Conservation (phyloP, 2,797 vertebrate genomes). For the Tympanoctomys barrerae region DNA sequence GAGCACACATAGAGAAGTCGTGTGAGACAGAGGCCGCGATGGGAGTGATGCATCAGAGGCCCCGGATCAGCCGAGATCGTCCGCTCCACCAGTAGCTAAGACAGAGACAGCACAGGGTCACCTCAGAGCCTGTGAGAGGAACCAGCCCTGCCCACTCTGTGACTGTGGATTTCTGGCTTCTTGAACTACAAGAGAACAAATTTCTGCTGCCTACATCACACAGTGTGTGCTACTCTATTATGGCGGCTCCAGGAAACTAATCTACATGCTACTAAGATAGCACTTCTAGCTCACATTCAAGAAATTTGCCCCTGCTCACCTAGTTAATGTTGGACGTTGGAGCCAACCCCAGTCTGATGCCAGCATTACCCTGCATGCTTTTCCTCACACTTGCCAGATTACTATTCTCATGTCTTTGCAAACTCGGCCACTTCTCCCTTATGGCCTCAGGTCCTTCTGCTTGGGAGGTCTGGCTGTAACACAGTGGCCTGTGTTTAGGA, state of each 20-base stretch:
- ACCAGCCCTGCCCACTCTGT: not conserved
- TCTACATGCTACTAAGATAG: not conserved
- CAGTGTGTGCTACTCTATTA: not conserved
- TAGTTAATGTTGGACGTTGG: no score
- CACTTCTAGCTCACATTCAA: not conserved
- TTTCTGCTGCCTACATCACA: not conserved
- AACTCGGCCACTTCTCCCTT: not conserved
- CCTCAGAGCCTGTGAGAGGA: not conserved
- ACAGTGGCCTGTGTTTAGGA: not conserved
- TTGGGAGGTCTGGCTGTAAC: not conserved
- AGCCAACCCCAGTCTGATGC: not conserved
- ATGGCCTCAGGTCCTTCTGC: not conserved
- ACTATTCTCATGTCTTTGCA: not conserved
- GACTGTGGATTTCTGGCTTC: not conserved
- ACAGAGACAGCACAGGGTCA: not conserved
- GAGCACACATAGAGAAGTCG: not conserved
- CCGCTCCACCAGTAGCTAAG: not conserved
- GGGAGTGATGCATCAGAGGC: not conserved
- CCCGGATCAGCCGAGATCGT: not conserved
- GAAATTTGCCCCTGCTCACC: not conserved
- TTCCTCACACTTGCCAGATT: not conserved
- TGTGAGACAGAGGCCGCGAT: not conserved
- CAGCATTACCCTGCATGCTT: rapidly evolving
- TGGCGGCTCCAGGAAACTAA: not conserved
- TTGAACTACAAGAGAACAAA: not conserved